These are phyloP conservation scores for Psittacula echo DNA, from an alignment of 2,797 vertebrate genomes.

Conservation along the genomic window DNA sequence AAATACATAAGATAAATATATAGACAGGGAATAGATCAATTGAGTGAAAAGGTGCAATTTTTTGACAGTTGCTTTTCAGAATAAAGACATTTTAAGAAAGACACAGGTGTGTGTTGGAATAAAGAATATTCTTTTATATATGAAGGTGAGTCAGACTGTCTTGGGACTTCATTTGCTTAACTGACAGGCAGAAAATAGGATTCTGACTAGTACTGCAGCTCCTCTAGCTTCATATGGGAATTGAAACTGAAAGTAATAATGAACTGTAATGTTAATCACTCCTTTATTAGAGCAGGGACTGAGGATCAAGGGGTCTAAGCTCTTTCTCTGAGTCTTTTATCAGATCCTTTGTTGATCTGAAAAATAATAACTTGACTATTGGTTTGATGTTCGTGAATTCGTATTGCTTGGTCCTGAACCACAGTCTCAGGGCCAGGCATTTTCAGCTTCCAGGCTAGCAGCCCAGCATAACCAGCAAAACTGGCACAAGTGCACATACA, in stretches of 20 bases:
- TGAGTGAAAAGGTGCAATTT: not conserved
- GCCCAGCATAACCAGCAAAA: not conserved
- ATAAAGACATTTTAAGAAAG: slow-evolving; percentile 42
- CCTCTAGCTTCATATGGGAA: slow-evolving; percentile 26
- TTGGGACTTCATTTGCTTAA: slow-evolving; percentile 56
- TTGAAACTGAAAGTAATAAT: slow-evolving; percentile 56
- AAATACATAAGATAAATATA: not conserved
- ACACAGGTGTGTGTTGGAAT: not conserved
- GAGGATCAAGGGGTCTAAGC: not conserved
- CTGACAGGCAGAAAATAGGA: slow-evolving; percentile 55
- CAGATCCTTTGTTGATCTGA: not conserved
- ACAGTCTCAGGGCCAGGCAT: not conserved
- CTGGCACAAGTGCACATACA: rapidly evolving
- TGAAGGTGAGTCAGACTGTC: slow-evolving; percentile 39
- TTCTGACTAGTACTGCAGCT: slow-evolving; percentile 28
- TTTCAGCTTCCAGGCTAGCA: not conserved
- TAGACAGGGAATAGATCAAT: not conserved
- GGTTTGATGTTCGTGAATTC: not conserved
- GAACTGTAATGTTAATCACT: slow-evolving; percentile 58
- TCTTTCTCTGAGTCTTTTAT: slow-evolving; percentile 13
- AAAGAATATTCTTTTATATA: slow-evolving; percentile 21
- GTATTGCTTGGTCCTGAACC: not conserved
- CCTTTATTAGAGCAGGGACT: slow-evolving; percentile 46
- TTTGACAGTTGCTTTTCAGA: slow-evolving; percentile 9
- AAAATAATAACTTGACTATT: slow-evolving; percentile 1